Evolutionary conservation across 2,797 vertebrate species (phyloP).

Genomic region (Falco novaeseelandiae): DNA sequence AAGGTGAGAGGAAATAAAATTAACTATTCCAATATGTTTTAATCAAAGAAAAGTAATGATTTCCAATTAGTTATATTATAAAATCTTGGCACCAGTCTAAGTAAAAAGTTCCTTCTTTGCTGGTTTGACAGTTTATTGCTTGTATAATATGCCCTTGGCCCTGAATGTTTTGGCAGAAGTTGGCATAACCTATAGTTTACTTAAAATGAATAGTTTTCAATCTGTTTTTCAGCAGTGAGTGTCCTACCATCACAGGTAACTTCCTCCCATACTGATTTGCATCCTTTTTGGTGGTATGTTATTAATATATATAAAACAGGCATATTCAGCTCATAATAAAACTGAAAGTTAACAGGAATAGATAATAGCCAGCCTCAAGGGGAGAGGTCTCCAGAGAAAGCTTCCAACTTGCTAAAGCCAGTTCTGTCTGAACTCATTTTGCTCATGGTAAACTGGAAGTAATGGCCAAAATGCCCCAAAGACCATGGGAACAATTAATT

Average conservation of each 20-base stretch:
- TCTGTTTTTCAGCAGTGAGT: conserved; percentile 6
- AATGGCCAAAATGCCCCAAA: not conserved
- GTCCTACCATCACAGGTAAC: not conserved
- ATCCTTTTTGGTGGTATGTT: not conserved
- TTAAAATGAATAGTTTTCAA: not conserved
- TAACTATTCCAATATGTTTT: not conserved
- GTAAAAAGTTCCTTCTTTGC: not conserved
- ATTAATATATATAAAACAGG: not conserved
- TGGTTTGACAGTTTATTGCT: not conserved
- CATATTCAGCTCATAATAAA: not conserved
- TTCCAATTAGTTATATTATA: not conserved
- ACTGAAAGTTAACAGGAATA: not conserved
- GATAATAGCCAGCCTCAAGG: not conserved
- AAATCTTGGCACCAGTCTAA: not conserved
- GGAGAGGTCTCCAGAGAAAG: not conserved
- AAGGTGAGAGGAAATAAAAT: conserved; percentile 82
- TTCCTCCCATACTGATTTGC: not conserved
- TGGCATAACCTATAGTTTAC: not conserved
- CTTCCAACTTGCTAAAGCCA: not conserved
- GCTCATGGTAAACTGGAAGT: not conserved
- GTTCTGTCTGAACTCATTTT: not conserved
- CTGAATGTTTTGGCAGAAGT: not conserved
- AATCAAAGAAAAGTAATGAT: not conserved
- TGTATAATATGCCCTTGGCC: not conserved
- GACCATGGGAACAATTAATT: not conserved